Percentiles rank a stretch among this genome's conserved stretches.
These are phyloP conservation scores for Ecdyonurus torrentis DNA, from an alignment of 2,888 invertebrate species.

Conservation along the genomic window DNA sequence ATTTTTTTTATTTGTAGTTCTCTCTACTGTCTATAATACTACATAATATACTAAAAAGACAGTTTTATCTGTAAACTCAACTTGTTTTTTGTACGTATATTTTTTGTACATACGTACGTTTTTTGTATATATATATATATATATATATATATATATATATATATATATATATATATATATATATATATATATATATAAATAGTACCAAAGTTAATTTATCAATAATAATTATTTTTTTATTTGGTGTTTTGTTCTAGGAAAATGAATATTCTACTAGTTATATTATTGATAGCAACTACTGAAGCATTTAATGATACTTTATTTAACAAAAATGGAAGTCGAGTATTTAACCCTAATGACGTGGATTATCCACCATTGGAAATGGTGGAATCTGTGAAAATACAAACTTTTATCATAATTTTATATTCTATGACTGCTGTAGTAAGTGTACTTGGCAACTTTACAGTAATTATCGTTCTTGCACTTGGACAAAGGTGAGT, in stretches of 20 bases:
- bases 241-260: background rate
- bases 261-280: background rate
- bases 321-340: background rate
- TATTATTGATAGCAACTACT: background rate
- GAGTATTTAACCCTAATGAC: background rate
- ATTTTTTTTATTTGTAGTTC: too few relatives aligned
- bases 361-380: background rate
- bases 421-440: constrained; percentile 29
- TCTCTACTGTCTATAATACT: too few relatives aligned
- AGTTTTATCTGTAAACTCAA: too few relatives aligned
- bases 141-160: too few relatives aligned
- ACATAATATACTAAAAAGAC: too few relatives aligned
- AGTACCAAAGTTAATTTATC: too few relatives aligned
- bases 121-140: too few relatives aligned
- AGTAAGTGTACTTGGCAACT: constrained; percentile 28
- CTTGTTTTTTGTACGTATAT: too few relatives aligned
- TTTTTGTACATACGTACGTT: too few relatives aligned
- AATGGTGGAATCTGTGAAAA: background rate
- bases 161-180: too few relatives aligned
- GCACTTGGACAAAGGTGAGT: constrained; percentile 23
- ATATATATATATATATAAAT: too few relatives aligned
- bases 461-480: constrained; percentile 29
- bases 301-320: background rate
- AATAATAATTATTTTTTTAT: too few relatives aligned
- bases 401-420: constrained; percentile 22